Percentiles rank a stretch among this genome's conserved stretches.
phyloP scores from a whole-genome alignment of 2,888 invertebrate species.

The Dermolepida albohirtum region DNA sequence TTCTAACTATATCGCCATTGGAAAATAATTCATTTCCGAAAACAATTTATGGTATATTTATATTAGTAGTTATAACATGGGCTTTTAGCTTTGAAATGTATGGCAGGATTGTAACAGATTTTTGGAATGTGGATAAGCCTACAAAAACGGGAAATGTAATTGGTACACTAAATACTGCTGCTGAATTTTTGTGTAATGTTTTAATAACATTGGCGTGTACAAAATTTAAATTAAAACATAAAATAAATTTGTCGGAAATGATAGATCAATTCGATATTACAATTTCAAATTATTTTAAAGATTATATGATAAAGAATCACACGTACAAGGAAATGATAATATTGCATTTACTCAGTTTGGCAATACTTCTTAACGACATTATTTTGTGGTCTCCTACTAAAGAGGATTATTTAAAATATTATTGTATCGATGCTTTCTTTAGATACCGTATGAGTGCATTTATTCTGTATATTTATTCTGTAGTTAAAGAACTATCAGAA shows the following conservation, averaged over 20 bases:
- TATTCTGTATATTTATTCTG: not conserved
- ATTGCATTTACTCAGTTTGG: not conserved
- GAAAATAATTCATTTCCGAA: not conserved
- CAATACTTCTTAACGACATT: not conserved
- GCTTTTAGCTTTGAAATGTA: not conserved
- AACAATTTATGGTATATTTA: not conserved
- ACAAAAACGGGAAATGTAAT: not conserved
- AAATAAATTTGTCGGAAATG: not conserved
- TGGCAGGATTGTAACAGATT: conserved; percentile 3
- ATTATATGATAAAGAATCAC: not conserved
- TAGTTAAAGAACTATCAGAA: not conserved
- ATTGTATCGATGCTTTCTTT: conserved; percentile 4
- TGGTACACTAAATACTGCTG: not conserved
- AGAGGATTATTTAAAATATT: not conserved
- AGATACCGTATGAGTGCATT: conserved; percentile 1
- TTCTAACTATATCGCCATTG: not conserved
- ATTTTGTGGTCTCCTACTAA: not conserved
- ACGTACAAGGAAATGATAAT: not conserved
- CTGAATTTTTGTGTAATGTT: conserved; percentile 1
- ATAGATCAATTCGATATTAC: not conserved
- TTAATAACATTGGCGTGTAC: not conserved
- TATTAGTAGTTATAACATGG: not conserved
- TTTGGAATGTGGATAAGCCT: not conserved
- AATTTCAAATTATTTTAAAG: not conserved
- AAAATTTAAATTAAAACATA: not conserved